Evolutionary conservation across 2,797 vertebrate species (phyloP), one percentile per base, ranked within the genome.

Genomic region (Streptopelia turtur): DNA sequence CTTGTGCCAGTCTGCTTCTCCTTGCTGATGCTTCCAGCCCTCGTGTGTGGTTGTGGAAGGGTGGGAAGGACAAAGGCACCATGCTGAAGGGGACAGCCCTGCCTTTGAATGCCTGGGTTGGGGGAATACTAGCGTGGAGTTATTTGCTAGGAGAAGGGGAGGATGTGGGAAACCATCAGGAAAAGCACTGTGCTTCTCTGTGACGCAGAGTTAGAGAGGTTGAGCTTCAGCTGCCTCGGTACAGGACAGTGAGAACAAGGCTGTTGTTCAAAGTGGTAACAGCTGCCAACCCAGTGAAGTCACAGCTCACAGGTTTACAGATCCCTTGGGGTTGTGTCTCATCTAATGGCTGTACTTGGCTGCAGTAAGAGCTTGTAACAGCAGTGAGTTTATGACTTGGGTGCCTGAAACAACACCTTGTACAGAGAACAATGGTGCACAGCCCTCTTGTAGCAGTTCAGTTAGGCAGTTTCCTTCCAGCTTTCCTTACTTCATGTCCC

Each of bases 401-500:
- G 30, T 50, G 28, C 59, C 57, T 57, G 13, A 61, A 87, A 35
- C 21, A 24, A 1, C 2, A 7, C 45, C 28, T 49, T n/a, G 27
- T 30, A 3, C 5, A 1, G 10, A 23, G 27, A 59, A 30, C 24
- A 43, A 37, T 1, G 21, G 53, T 12, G 22, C 6, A 5, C 12
- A 6, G 68, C 13, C 2, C 37, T 84, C 37, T 7, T 20, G 35
- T 8, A 57, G 72, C 41, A 61, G 39, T 64, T 77, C 47, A 22
- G 6, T 71, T 21, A 59, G 28, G 18, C 78, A 16, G 14, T 43
- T 83, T 56, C 24, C 31, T 81, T 86, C 53, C 60, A 80, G 3
- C 30, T n/a, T 84, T 65, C 30, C 56, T 91, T 28, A 61, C 24
- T 43, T 77, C 6, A 2, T 63, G 25, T 95, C 37, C 28, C 31